Percentiles rank a stretch among this genome's conserved stretches.
Evolutionary conservation across 53 echinoderm and acorn worm genomes (phyloP).

Genomic region (Temnopleurus reevesii): DNA sequence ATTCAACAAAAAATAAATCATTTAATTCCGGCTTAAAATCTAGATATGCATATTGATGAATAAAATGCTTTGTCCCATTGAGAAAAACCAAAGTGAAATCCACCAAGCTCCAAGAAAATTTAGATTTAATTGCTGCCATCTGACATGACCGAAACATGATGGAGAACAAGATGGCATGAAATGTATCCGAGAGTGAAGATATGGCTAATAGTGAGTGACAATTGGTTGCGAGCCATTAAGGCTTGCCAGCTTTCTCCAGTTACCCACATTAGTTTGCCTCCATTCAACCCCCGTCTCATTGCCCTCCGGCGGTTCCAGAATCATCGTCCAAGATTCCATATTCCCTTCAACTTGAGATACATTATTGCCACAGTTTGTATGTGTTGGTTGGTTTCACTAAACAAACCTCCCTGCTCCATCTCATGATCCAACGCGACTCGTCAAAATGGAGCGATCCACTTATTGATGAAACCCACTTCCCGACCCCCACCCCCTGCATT

Average conservation of each 20-base stretch:
- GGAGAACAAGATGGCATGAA: not conserved
- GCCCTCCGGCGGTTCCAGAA: constrained; percentile 5
- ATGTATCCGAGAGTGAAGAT: not conserved
- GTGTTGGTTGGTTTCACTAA: constrained; percentile 45
- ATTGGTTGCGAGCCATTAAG: not conserved
- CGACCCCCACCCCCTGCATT: too few relatives aligned
- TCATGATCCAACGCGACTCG: not conserved
- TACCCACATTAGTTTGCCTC: constrained; percentile 20
- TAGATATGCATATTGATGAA: not conserved
- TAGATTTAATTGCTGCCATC: not conserved
- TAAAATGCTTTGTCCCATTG: not conserved
- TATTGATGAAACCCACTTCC: not conserved
- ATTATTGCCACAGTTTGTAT: constrained; percentile 42
- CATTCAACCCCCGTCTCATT: not conserved
- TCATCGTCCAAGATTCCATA: constrained; percentile 37
- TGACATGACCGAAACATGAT: not conserved
- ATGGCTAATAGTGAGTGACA: not conserved
- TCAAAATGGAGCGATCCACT: constrained; percentile 21
- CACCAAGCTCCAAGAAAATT: not conserved
- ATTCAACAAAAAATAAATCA: too few relatives aligned
- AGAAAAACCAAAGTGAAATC: not conserved
- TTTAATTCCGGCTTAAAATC: not conserved
- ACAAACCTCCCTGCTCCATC: constrained; percentile 17
- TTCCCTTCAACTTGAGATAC: constrained; percentile 43
- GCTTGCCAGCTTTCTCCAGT: constrained; percentile 7